Evolutionary conservation across 2,797 vertebrate genomes (phyloP).

Genomic region (Mastacembelus armatus): DNA sequence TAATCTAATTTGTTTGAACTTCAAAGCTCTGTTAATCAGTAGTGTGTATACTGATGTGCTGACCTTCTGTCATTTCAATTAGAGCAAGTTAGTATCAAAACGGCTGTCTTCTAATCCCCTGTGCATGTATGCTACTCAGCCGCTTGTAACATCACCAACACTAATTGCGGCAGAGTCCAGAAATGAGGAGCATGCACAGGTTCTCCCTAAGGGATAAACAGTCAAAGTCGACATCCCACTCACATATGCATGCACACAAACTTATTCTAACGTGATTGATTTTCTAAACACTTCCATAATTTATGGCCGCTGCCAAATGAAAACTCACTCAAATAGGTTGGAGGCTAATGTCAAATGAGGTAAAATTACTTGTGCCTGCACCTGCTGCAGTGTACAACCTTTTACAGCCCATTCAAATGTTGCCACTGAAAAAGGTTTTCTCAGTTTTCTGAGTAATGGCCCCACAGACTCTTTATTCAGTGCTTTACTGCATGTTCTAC

Average conservation of each 20-base stretch:
- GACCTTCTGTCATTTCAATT: conserved; percentile 61
- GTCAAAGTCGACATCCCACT: conserved; percentile 50
- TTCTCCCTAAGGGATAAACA: conserved; percentile 75
- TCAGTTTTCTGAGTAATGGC: conserved; percentile 31
- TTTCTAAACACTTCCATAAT: conserved; percentile 63
- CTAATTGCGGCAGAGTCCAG: conserved; percentile 71
- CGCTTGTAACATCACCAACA: conserved; percentile 59
- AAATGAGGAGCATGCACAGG: conserved; percentile 63
- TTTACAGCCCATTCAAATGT: conserved; percentile 40
- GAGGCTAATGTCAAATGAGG: conserved; percentile 61
- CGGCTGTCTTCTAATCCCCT: conserved; percentile 31
- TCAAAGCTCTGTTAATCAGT: conserved; percentile 49
- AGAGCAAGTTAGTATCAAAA: conserved; percentile 49
- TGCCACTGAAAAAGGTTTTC: conserved; percentile 38
- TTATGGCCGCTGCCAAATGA: conserved; percentile 66
- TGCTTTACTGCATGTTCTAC: conserved; percentile 58
- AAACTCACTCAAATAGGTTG: conserved; percentile 58
- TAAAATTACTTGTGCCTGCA: conserved; percentile 45
- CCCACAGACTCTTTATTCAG: conserved; percentile 46
- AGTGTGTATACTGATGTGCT: conserved; percentile 51
- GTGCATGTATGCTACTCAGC: conserved; percentile 24
- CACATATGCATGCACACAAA: conserved; percentile 24
- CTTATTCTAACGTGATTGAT: conserved; percentile 61
- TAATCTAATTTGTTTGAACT: conserved; percentile 30
- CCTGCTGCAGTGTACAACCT: conserved; percentile 2